These are phyloP conservation scores for Triplophysa siluroides DNA, from an alignment of 2,113 vertebrate species.

Conservation along the genomic window DNA sequence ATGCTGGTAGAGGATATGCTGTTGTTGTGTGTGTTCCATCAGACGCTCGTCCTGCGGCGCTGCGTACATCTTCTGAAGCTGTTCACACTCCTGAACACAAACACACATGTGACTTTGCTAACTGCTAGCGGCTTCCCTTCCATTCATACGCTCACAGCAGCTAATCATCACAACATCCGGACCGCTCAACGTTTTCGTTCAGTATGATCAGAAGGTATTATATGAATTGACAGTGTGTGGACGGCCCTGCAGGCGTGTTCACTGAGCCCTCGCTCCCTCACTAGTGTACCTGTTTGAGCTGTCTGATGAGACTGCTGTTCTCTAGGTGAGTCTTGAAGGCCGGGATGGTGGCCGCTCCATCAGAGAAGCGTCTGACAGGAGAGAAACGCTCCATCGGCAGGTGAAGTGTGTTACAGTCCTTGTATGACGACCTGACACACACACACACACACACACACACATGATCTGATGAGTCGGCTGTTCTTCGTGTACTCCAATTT, in stretches of 20 bases:
- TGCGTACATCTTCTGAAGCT: constrained; percentile 97
- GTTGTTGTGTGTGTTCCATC: constrained; percentile 97
- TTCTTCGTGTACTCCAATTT: no score
- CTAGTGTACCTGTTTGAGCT: constrained; percentile 91
- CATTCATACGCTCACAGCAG: constrained; percentile 35
- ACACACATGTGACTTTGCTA: constrained; percentile 4
- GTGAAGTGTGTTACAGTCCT: constrained; percentile 97
- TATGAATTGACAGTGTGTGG: no score
- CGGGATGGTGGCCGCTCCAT: constrained; percentile 95
- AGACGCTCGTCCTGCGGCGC: constrained; percentile 87
- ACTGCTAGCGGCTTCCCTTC: no score
- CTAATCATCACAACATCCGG: no score
- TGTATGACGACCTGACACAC: constrained; percentile 88
- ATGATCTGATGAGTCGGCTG: no score
- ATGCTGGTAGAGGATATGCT: constrained; percentile 97
- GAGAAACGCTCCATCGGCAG: constrained; percentile 98
- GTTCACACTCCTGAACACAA: constrained; percentile 90
- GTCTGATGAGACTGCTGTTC: constrained; percentile 95
- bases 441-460: background rate
- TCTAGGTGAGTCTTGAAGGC: constrained; percentile 98
- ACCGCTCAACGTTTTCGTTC: no score
- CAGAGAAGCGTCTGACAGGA: constrained; percentile 94
- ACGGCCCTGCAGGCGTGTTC: no score
- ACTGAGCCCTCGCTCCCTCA: background rate
- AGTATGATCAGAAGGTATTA: no score